Base-by-base conservation (phyloP, 2,888 invertebrate species). In the Papilio demoleus region DNA sequence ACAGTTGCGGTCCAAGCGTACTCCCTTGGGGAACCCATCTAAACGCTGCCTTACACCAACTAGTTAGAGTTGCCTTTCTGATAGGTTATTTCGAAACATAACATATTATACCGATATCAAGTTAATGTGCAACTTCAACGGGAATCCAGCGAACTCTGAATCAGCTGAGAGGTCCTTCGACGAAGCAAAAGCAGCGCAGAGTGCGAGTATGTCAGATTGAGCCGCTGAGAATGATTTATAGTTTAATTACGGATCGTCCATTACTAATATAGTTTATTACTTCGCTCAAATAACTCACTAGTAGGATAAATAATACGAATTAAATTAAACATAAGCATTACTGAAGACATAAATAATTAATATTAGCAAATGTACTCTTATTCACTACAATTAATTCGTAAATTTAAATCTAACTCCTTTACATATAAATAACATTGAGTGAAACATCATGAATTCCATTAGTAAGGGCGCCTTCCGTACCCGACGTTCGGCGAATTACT, bases 191-290 rank as follows among this genome's bases (percentile, higher is more conserved):
- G 73, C 75, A 72, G 60, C 73, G 74, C 78, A 74, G 72, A 76
- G 78, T 78, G 77, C 78, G 77, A 73, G 71, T 70, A 70, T 72
- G 71, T 75, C 73, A 72, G 75, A 75, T 74, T 73, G 75, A 75
- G 71, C 71, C 74, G 70, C 70, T 66, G 72, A 70, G 74, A 78
- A 84, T 91, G 92, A 92, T 92, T 90, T 89, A 92, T 91, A 81
- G 85, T 83, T 83, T 87, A 90, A 90, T 91, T 90, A 89, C 78
- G 80, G 79, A 85, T 86, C 82, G 85, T 83, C 80, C 80, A 79
- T 81, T 79, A 74, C 74, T 74, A 77, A 80, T 82, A 81, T 74
- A 78, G 81, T 81, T 81, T 78, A 82, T 81, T 81, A 82, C 78
- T 79, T 77, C 74, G 53, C 70, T 70, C 67, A 70, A 70, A 71